Evolutionary conservation across 1,140 invertebrate species (phyloP), one percentile per base, ranked within the genome.

Genomic region (Temnothorax nylanderi): DNA sequence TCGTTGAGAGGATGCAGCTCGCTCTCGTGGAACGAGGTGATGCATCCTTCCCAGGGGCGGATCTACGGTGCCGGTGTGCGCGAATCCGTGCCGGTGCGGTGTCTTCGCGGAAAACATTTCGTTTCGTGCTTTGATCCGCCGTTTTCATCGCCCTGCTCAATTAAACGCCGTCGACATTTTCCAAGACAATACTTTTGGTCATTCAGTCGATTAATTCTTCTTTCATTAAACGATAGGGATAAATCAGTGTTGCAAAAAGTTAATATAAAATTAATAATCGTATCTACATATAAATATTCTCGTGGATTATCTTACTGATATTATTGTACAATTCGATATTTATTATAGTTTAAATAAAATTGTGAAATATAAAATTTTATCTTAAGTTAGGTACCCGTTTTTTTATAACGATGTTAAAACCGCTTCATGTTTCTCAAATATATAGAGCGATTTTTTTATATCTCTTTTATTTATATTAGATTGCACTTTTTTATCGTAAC

Each of bases 1-100:
- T 91, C 89, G 85, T 77, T 86, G 85, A 86, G 67, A 56, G 78
- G 60, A 84, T 62, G 65, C 81, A 69, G 69, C n/a, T 74, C 18
- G 80, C 80, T 75, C 54, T 75, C 54, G 32, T 84, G 80, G 41
- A 74, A 84, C 80, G 69, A 84, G 64, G 51, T 60, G 80, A 82
- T 74, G 69, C 80, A 84, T 74, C 69, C 80, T 84, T 62, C 13
- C 47, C 80, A 84, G 80, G 54, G 37, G 26, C 54, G 80, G 41
- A 84, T 49, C 13, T 54, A 34, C 62, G 16, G 44, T 3, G 54
- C 18, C 32, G 26, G 13, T 32, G 11, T 18, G 34, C 13, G 6
- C 18, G 18, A 60, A 75, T 84, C 4, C 7, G 32, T n/a, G 18
- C 34, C 37, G 34, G 8, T 26, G 26, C 26, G 26, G 26, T 18